Base-by-base conservation (phyloP, 2,113 vertebrate species). In the Hyla sarda region DNA sequence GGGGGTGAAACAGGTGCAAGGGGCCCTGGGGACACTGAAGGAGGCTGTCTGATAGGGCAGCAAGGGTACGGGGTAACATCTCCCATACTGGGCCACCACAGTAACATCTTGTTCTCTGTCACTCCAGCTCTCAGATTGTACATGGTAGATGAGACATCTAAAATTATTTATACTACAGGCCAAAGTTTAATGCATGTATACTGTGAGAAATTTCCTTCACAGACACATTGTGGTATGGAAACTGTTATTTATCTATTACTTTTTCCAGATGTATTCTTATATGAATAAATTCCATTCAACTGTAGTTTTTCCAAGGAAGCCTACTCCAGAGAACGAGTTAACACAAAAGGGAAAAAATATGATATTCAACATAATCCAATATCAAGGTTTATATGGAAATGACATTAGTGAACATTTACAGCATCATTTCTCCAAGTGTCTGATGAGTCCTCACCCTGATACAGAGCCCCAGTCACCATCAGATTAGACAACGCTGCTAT, bases 371-470 rank as follows among this genome's bases (percentile, higher is more conserved):
- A 25, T 76, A 76, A 74, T 76, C 45, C 73, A 76, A 13, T 11
- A 30, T n/a, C 47, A 50, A 28, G 9, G 25, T 52, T 48, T 50
- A 50, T 50, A 76, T 76, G 73, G 73, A 76, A 76, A 76, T 50
- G 19, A 50, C 47, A 76, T 76, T 76, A 76, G 73, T 28, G 45
- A 45, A 73, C 71, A n/a, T 50, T 14, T 25, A 28, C 12, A 17
- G 0, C 28, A 10, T 75, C 45, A 28, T 75, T 50, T 45, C 73
- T 75, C 12, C 14, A 50, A 50, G 48, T 8, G 73, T 50, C 73
- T 75, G 73, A 74, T 75, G 73, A 75, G 23, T 50, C 73, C n/a
- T n/a, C n/a, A 75, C 28, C 23, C 45, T 75, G 50, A 74, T 74
- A 23, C 41, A 74, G 14, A 28, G 25, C 13, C 30, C 73, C 72